Evolutionary conservation across 2,113 vertebrate species (phyloP).

Genomic region (Rhea americana): DNA sequence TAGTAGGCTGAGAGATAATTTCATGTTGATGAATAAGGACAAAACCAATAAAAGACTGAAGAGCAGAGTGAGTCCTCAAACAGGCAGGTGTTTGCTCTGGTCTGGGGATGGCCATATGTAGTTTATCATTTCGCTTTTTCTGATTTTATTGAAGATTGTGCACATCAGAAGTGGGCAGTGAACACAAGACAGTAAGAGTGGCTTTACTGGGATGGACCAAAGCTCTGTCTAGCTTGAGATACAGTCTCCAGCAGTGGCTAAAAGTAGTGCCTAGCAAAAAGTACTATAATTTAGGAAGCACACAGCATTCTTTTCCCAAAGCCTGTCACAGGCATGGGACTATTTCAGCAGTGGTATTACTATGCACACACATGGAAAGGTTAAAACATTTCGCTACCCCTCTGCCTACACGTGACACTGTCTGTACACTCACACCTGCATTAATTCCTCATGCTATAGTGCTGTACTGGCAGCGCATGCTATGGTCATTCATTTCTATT

Average conservation of each 20-base stretch:
- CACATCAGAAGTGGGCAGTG: not conserved
- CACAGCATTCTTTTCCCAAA: not conserved
- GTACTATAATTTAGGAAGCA: not conserved
- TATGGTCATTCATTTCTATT: not conserved
- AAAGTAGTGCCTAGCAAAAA: not conserved
- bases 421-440: not conserved
- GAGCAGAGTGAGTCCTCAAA: not conserved
- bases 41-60: not conserved
- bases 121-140: not conserved
- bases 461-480: not conserved
- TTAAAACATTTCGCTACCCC: not conserved
- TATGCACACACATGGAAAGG: rapidly evolving
- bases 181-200: not conserved
- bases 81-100: not conserved
- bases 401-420: not conserved
- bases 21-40: not conserved
- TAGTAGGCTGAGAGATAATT: not conserved
- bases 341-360: not conserved
- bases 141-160: not conserved
- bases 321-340: not conserved
- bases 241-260: not conserved
- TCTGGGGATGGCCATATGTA: not conserved
- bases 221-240: not conserved
- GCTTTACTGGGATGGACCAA: not conserved
- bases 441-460: not conserved